Conservation (phyloP, 2,888 invertebrate species). For the Synanthedon formicaeformis region DNA sequence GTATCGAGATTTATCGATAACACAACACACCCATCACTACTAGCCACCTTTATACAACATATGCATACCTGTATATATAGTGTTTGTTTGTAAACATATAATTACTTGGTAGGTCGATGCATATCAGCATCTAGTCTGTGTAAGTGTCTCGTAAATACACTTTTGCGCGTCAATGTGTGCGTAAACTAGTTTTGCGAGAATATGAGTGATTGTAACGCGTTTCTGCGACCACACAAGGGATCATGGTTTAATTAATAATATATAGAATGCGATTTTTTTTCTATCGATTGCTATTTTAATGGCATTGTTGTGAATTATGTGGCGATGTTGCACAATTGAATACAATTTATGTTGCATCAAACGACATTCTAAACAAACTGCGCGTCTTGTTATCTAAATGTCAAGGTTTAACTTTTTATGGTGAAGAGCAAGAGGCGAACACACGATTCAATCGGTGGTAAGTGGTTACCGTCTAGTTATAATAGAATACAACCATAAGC, state of each 20-base stretch:
- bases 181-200: constrained; percentile 48
- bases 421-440: too few relatives aligned
- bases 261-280: constrained; percentile 14
- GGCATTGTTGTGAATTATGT: neutral
- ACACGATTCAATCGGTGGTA: too few relatives aligned
- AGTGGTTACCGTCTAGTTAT: too few relatives aligned
- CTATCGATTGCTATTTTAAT: neutral
- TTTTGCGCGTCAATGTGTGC: constrained; percentile 12
- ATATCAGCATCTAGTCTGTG: constrained; percentile 36
- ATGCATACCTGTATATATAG: constrained; percentile 25
- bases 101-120: constrained; percentile 68
- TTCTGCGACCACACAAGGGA: constrained; percentile 37
- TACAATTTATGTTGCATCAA: too few relatives aligned
- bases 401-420: too few relatives aligned
- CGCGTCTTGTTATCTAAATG: too few relatives aligned
- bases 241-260: constrained; percentile 38
- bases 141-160: constrained; percentile 8
- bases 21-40: constrained; percentile 26
- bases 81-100: constrained; percentile 69
- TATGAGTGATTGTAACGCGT: constrained; percentile 41
- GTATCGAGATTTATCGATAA: constrained; percentile 10
- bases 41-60: constrained; percentile 2
- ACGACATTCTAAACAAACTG: too few relatives aligned
- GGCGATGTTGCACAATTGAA: too few relatives aligned
- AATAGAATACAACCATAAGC: too few relatives aligned